Conservation (phyloP, 2,888 invertebrate genomes). For the Saturnia pavonia region DNA sequence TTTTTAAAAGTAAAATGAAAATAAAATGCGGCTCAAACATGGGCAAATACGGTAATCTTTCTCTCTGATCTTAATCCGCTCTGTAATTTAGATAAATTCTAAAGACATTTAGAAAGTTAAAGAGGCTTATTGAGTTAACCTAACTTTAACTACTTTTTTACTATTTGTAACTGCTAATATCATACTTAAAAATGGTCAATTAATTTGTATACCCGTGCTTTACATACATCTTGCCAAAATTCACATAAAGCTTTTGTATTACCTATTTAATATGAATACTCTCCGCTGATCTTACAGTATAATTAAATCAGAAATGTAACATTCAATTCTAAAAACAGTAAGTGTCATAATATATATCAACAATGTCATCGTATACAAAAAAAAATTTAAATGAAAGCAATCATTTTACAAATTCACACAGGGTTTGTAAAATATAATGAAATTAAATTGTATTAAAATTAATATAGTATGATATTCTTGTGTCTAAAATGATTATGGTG, state of each 20-base stretch:
- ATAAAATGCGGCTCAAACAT: not conserved
- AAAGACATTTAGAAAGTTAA: slow-evolving; percentile 6
- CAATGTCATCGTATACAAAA: not conserved
- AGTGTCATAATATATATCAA: not conserved
- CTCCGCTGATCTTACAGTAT: not conserved
- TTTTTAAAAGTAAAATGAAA: not conserved
- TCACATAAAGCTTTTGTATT: not conserved
- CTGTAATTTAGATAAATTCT: slow-evolving; percentile 1
- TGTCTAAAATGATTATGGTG: not conserved
- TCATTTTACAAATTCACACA: not conserved
- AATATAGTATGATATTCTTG: not conserved
- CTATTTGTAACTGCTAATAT: slow-evolving; percentile 7
- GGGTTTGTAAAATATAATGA: not conserved
- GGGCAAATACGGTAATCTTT: not conserved
- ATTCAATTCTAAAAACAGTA: not conserved
- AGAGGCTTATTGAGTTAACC: slow-evolving; percentile 5
- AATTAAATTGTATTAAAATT: not conserved
- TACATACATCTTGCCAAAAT: not conserved
- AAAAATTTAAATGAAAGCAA: not conserved
- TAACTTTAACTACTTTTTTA: not conserved
- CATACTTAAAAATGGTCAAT: not conserved
- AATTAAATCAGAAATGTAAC: not conserved
- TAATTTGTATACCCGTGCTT: not conserved
- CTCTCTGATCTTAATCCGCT: slow-evolving; percentile 2
- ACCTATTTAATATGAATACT: not conserved